These are phyloP conservation scores for Masnerella sp. DNA, from an alignment of 2,888 invertebrate genomes.

Conservation along the genomic window DNA sequence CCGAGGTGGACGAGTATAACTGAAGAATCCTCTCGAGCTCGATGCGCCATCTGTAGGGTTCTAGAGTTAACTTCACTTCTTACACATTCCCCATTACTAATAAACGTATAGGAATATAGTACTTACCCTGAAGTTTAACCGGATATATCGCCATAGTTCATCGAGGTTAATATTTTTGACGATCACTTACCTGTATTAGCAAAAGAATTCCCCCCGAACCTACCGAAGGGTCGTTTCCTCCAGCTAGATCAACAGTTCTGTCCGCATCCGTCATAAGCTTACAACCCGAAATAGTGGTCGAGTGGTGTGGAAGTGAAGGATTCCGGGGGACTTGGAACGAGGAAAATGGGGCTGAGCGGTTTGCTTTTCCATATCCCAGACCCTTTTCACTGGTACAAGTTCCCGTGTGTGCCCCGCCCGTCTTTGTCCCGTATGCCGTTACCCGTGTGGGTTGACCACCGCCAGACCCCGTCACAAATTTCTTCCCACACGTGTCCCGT, in stretches of 20 bases:
- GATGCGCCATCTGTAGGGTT: no score
- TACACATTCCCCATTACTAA: no score
- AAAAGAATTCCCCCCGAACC: no score
- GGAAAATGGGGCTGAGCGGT: slow-evolving; percentile 28
- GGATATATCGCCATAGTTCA: no score
- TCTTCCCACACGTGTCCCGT: slow-evolving; percentile 74
- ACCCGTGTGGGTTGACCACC: slow-evolving; percentile 88
- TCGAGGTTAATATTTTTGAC: no score
- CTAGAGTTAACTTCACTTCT: no score
- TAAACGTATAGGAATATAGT: no score
- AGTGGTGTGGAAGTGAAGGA: slow-evolving; percentile 73
- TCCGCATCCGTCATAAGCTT: slow-evolving; percentile 6
- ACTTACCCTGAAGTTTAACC: no score
- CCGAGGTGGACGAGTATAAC: no score
- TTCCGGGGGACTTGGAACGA: slow-evolving; percentile 47
- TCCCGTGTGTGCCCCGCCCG: slow-evolving; percentile 91
- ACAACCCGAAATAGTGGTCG: slow-evolving; percentile 52
- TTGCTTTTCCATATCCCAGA: slow-evolving; percentile 82
- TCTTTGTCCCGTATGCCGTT: slow-evolving; percentile 90
- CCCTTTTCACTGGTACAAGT: slow-evolving; percentile 91
- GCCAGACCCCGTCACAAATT: slow-evolving; percentile 74
- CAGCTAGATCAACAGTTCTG: neutral
- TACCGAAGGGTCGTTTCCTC: slow-evolving; percentile 1
- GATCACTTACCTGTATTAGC: no score
- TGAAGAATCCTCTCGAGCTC: no score